A percentile compares a stretch with the other conserved stretches of the same genome.
Evolutionary conservation across 2,888 invertebrate genomes (phyloP).

Genomic region (Nasonovia ribisnigri): DNA sequence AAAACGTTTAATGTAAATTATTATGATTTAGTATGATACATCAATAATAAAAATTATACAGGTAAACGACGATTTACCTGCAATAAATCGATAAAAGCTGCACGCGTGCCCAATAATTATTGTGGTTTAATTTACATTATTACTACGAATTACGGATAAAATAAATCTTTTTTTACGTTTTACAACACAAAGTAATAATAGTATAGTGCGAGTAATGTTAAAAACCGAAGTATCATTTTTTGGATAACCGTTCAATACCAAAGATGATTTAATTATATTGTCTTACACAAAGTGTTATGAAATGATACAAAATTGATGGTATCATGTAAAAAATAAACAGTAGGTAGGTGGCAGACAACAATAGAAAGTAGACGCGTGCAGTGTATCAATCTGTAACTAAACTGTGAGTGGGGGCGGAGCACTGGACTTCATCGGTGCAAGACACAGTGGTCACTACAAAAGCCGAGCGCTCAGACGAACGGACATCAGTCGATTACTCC

Average conservation of each 20-base stretch:
- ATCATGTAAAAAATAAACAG: neutral
- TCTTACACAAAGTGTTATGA: slow-evolving; percentile 11
- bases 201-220: neutral
- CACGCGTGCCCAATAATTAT: neutral
- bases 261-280: neutral
- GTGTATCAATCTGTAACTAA: neutral
- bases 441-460: slow-evolving; percentile 68
- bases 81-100: neutral
- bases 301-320: slow-evolving; percentile 1
- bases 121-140: neutral
- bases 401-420: neutral
- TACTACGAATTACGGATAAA: neutral
- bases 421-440: neutral
- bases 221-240: neutral
- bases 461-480: neutral
- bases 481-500: slow-evolving; percentile 6
- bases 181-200: neutral
- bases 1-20: neutral
- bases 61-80: neutral
- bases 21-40: neutral
- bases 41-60: neutral
- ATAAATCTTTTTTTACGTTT: neutral
- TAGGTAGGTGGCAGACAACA: neutral
- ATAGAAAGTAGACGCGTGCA: neutral
- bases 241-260: neutral